Evolutionary conservation across 2,113 vertebrate genomes (phyloP).

Genomic region (Catharus bicknelli): DNA sequence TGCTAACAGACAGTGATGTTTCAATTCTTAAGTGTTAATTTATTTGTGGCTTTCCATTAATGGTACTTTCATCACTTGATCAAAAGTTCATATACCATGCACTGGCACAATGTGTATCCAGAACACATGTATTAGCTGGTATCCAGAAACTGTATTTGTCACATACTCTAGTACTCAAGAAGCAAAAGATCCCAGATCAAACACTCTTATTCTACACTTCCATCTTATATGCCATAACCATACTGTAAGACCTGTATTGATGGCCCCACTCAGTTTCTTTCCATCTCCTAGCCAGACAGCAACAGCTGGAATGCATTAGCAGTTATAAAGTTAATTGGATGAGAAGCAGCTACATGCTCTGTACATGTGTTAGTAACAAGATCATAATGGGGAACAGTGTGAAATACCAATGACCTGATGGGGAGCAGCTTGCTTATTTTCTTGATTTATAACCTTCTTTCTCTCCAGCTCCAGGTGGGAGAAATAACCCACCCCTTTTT

Average conservation of each 20-base stretch:
- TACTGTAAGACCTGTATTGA: not conserved
- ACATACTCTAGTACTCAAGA: not conserved
- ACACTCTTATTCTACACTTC: not conserved
- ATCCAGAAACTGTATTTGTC: not conserved
- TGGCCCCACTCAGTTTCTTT: not conserved
- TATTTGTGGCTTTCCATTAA: not conserved
- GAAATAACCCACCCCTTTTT: not conserved
- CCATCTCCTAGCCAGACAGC: not conserved
- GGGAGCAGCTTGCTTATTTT: not conserved
- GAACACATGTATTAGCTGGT: not conserved
- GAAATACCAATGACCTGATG: not conserved
- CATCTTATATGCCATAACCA: not conserved
- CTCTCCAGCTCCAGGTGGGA: not conserved
- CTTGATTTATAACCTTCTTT: not conserved
- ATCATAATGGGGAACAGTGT: not conserved
- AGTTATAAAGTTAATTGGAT: slow-evolving; percentile 4
- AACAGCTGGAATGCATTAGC: not conserved
- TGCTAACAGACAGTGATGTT: not conserved
- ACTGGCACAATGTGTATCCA: not conserved
- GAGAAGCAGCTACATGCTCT: not conserved
- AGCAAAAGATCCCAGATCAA: not conserved
- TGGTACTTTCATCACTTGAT: not conserved
- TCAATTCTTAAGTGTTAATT: not conserved
- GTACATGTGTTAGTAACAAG: not conserved
- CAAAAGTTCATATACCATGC: not conserved